Evolutionary conservation across 2,888 invertebrate species (phyloP), one percentile per base, ranked within the genome.

Genomic region (Formica aserva): DNA sequence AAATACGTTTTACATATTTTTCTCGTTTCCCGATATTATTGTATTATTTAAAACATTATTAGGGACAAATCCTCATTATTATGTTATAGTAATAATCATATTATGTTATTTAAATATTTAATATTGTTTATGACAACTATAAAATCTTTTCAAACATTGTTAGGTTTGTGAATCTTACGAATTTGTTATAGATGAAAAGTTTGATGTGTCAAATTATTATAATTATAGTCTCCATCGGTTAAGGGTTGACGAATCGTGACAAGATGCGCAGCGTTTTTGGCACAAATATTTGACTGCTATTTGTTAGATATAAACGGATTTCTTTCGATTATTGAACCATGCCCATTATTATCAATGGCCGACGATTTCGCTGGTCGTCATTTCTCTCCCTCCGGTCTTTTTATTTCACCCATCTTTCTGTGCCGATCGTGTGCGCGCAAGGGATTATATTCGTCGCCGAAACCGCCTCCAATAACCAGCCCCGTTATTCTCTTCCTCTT

Each of bases 391-490:
- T 65, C 41, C 52, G 76, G 32, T 71, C 71, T 84, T 86, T 89
- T 88, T 86, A 86, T 85, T 82, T 87, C 55, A 26, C 66, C 77
- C 84, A 76, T 66, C 63, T 80, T 83, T 63, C 62, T 48, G 55
- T 57, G 18, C 55, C 69, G 65, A 71, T 65, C 75, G 71, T 63
- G 71, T 63, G 62, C 60, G 45, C 9, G 69, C n/a, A 32, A 55
- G 63, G 63, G 75, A 83, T 90, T 87, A 89, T 78, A 71, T 90
- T 89, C 83, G 71, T 82, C 83, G 67, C 82, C 78, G 81, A 88
- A 89, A 89, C 81, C 81, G 72, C 86, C 81, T 85, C 83, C 77
- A 86, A 89, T 89, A 90, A 88, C 80, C 85, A 60, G 57, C 38
- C 22, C 66, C 80, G 76, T 89, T 88, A 87, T 88, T 82, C 78